Evolutionary conservation across 2,888 invertebrate genomes (phyloP), one percentile per base, ranked within the genome.

Genomic region (Brachypalpus laphriformis): DNA sequence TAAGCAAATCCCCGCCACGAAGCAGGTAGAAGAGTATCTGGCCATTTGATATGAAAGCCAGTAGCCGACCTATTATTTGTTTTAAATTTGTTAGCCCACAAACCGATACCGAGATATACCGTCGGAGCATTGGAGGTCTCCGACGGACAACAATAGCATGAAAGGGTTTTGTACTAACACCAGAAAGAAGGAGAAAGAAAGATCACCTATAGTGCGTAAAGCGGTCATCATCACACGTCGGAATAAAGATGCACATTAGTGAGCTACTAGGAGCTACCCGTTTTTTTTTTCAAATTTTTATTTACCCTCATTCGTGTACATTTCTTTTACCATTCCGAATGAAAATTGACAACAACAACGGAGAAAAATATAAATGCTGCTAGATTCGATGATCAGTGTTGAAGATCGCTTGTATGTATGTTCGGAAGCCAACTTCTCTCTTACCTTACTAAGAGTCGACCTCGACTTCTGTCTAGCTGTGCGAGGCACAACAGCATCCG

Each of bases 21-120:
- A 74, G 59, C 47, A 75, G 57, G 16, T 22, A 72, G 11, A 47
- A 11, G 22, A 70, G 47, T 59, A 49, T 57, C 25, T 75, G n/a
- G 63, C 57, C 70, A 71, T 82, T 82, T 82, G 72, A 78, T 78
- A 68, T 82, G 70, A 86, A 87, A 87, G 86, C 86, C 87, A 87
- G 87, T 87, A 87, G 87, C 87, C 87, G 87, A 85, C 76, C 49
- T 83, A 75, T 80, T 87, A 83, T 87, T 87, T 87, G 86, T 86
- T 86, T 87, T 83, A 87, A 87, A 83, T 87, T 87, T 87, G 87
- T 87, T 87, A 87, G 78, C 78, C 81, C 78, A 82, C 66, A 77
- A 77, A 59, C 47, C 68, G 40, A 70, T 42, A 28, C 42, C 18
- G n/a, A 59, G 34, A 56, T 40, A n/a, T n/a, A 37, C 45, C 40